Evolutionary conservation across 2,888 invertebrate species (phyloP).

Genomic region (Carabus problematicus): DNA sequence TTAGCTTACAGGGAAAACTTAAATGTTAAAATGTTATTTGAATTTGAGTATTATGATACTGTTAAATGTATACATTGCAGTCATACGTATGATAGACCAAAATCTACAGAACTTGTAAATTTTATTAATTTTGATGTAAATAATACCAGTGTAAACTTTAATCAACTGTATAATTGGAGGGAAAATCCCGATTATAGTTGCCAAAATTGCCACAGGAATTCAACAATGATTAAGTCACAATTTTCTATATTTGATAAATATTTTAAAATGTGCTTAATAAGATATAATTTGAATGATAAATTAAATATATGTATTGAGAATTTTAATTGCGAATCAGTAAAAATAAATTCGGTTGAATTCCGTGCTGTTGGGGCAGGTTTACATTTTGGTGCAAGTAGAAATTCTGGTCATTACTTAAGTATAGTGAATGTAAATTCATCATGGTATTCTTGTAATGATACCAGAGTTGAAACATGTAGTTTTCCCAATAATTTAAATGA

Average conservation of each 20-base stretch:
- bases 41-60: slow-evolving; percentile 1
- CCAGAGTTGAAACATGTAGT: no score
- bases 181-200: neutral
- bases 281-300: neutral
- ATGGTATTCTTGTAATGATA: no score
- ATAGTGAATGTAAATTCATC: no score
- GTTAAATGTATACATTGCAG: neutral
- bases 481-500: no score
- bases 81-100: neutral
- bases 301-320: neutral
- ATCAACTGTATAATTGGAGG: slow-evolving; percentile 7
- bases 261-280: slow-evolving; percentile 5
- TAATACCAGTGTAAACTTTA: neutral
- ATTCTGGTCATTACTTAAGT: no score
- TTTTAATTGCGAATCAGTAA: neutral
- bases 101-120: neutral
- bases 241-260: slow-evolving; percentile 1
- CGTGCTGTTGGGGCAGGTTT: no score
- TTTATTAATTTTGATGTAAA: neutral
- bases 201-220: neutral
- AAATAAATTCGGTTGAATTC: neutral
- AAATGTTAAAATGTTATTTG: neutral
- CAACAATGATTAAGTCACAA: neutral
- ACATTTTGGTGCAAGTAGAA: no score
- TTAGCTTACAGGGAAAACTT: neutral